Evolutionary conservation across 1,140 invertebrate species (phyloP).

Genomic region (Bombyx mandarina): DNA sequence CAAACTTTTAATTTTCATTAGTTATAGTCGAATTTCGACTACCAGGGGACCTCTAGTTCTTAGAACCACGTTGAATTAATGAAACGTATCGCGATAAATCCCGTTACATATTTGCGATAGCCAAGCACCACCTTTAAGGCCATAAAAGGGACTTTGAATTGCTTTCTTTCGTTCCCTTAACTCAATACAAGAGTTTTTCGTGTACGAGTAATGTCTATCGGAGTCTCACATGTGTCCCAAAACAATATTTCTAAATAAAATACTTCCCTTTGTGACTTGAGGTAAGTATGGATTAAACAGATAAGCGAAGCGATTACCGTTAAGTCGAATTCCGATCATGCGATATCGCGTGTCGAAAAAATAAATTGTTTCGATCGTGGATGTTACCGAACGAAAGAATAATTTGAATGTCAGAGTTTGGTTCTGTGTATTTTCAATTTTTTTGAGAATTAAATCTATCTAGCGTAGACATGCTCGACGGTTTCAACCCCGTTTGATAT

Average conservation of each 20-base stretch:
- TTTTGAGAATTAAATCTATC: too few species aligned
- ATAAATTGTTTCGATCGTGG: too few species aligned
- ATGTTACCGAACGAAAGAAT: too few species aligned
- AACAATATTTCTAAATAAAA: slow-evolving; percentile 67
- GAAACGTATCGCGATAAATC: slow-evolving; percentile 4
- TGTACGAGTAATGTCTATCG: slow-evolving; percentile 27
- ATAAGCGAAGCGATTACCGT: slow-evolving; percentile 11
- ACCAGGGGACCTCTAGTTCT: not conserved
- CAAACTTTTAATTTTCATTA: too few species aligned
- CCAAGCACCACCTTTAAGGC: slow-evolving; percentile 1
- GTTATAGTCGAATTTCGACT: too few species aligned
- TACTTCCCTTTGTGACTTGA: slow-evolving; percentile 31
- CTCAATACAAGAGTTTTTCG: slow-evolving; percentile 35
- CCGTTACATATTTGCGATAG: not conserved
- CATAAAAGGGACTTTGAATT: slow-evolving; percentile 19
- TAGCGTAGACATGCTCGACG: too few species aligned
- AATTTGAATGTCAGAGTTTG: too few species aligned
- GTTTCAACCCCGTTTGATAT: too few species aligned
- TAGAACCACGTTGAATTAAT: slow-evolving; percentile 7
- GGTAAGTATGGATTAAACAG: slow-evolving; percentile 12
- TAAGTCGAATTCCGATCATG: not conserved
- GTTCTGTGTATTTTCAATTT: too few species aligned
- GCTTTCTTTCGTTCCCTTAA: slow-evolving; percentile 19
- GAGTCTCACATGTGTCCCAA: slow-evolving; percentile 36
- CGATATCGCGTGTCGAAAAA: too few species aligned